Evolutionary conservation across 2,113 vertebrate species (phyloP).

Genomic region (Ceyx cyanopectus): DNA sequence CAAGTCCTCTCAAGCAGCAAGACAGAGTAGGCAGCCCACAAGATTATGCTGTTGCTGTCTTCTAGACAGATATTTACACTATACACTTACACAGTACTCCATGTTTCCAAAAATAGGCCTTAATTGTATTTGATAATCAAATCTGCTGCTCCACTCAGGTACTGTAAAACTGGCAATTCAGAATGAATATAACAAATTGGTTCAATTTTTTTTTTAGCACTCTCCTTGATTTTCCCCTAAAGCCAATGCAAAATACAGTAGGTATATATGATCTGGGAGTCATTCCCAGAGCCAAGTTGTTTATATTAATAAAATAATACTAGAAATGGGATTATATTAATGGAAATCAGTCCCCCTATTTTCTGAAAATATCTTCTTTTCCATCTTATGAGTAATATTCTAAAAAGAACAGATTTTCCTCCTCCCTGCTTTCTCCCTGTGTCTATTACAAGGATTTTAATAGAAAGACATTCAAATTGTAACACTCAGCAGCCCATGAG

Average conservation of each 20-base stretch:
- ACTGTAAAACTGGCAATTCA: background rate
- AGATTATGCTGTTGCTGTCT: constrained; percentile 1
- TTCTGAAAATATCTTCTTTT: constrained; percentile 42
- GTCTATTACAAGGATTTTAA: constrained; percentile 45
- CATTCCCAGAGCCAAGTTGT: background rate
- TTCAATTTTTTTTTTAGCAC: background rate
- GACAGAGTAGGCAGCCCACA: background rate
- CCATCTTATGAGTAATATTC: constrained; percentile 6
- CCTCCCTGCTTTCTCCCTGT: background rate
- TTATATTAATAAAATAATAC: constrained; percentile 55
- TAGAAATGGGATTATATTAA: constrained; percentile 33
- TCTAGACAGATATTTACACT: constrained; percentile 15
- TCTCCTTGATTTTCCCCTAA: constrained; percentile 20
- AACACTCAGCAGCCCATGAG: constrained; percentile 46
- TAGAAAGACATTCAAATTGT: constrained; percentile 52
- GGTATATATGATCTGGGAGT: background rate
- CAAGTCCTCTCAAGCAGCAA: background rate
- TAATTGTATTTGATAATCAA: constrained; percentile 44
- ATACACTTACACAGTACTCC: background rate
- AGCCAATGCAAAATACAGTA: background rate
- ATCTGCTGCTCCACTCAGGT: background rate
- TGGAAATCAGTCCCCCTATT: constrained; percentile 23
- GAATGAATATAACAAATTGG: constrained; percentile 6
- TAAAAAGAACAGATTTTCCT: constrained; percentile 6
- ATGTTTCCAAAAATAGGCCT: background rate